Evolutionary conservation across 2,797 vertebrate genomes (phyloP).

Genomic region (Melopsittacus undulatus): DNA sequence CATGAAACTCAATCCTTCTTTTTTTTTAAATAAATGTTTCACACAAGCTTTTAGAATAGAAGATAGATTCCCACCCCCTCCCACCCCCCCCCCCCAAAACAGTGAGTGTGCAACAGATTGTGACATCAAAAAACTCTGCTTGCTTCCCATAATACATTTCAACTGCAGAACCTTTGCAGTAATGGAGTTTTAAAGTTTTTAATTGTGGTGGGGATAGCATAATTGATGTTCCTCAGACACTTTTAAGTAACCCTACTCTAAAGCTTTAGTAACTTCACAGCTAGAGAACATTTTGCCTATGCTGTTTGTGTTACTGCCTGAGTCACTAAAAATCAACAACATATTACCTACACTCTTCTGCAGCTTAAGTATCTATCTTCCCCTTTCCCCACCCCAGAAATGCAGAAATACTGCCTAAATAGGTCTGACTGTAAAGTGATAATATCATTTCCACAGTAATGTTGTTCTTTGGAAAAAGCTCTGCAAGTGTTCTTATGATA

Average conservation of each 20-base stretch:
- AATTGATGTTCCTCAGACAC: background rate
- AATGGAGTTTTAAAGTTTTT: background rate
- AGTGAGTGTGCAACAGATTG: background rate
- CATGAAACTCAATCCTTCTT: background rate
- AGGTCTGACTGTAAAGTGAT: background rate
- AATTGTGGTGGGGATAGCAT: background rate
- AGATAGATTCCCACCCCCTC: background rate
- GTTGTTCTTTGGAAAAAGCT: background rate
- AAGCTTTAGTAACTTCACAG: background rate
- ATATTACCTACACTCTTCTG: background rate
- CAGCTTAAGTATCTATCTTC: background rate
- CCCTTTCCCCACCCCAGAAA: background rate
- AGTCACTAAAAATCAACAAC: background rate
- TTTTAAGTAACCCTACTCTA: background rate
- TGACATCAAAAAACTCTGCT: background rate
- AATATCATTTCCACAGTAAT: background rate
- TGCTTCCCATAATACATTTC: background rate
- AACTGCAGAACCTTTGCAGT: background rate
- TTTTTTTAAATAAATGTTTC: background rate
- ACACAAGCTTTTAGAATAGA: background rate
- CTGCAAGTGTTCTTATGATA: background rate
- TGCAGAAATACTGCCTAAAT: background rate
- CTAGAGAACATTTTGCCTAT: background rate
- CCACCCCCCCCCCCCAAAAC: background rate
- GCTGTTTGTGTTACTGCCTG: background rate